These are phyloP conservation scores for Hipparchia sbordonii DNA, from an alignment of 2,888 invertebrate species.

Conservation along the genomic window DNA sequence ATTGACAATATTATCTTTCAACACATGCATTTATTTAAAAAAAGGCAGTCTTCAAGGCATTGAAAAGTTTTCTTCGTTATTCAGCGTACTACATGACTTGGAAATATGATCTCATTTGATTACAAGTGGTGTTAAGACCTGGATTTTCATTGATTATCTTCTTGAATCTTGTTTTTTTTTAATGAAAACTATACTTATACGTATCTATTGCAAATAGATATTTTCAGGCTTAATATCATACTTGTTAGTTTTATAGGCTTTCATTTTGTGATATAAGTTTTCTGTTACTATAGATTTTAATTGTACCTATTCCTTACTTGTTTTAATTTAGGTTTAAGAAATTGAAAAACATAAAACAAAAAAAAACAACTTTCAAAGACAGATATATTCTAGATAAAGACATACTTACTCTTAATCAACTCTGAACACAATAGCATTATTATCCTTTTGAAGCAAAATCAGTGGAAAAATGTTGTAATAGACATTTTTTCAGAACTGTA, in stretches of 20 bases:
- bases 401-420: not conserved
- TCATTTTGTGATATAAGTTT: slow-evolving; percentile 23
- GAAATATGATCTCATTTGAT: slow-evolving; percentile 11
- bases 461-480: not conserved
- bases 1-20: slow-evolving; percentile 24
- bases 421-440: not conserved
- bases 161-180: not conserved
- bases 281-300: slow-evolving; percentile 21
- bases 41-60: not conserved
- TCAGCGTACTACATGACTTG: not conserved
- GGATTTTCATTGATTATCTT: not conserved
- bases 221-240: slow-evolving; percentile 15
- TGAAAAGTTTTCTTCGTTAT: not conserved
- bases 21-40: slow-evolving; percentile 26
- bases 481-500: not conserved
- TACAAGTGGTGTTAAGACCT: not conserved
- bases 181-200: not conserved
- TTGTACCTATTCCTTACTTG: slow-evolving; percentile 21
- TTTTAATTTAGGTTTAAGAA: slow-evolving; percentile 14
- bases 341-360: slow-evolving; percentile 1
- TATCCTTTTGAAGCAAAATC: not conserved
- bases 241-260: slow-evolving; percentile 13
- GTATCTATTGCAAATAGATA: not conserved
- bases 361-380: slow-evolving; percentile 25
- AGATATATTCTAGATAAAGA: slow-evolving; percentile 15